A percentile compares a stretch with the other conserved stretches of the same genome.
Conservation (phyloP, 2,797 vertebrate genomes). For the Pseudochromis fuscus region DNA sequence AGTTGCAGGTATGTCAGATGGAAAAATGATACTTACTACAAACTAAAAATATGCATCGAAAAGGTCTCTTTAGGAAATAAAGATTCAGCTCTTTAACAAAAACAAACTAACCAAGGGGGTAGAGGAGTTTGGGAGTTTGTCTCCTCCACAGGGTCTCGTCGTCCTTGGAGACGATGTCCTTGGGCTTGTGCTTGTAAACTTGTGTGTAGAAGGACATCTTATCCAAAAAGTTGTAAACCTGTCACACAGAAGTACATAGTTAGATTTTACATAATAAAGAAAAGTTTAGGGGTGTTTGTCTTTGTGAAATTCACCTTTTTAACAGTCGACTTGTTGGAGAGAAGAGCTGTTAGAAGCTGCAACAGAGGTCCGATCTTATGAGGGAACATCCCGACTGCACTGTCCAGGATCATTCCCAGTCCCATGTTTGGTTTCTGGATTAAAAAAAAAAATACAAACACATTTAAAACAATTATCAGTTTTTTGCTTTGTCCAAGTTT, state of each 20-base stretch:
- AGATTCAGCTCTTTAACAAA: not conserved
- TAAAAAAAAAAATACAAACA: conserved; percentile 20
- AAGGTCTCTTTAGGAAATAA: not conserved
- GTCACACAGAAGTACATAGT: conserved; percentile 23
- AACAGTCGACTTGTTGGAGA: conserved; percentile 95
- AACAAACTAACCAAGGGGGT: conserved; percentile 90
- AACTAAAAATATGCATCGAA: not conserved
- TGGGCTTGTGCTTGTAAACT: conserved; percentile 93
- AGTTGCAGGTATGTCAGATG: not conserved
- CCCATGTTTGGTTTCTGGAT: conserved; percentile 94
- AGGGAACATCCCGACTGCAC: conserved; percentile 95
- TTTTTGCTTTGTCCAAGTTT: not conserved
- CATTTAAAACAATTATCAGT: not conserved
- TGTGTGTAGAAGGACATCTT: conserved; percentile 99
- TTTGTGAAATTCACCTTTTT: conserved; percentile 88
- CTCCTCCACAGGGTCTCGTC: conserved; percentile 96
- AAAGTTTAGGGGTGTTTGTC: not conserved
- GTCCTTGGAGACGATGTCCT: conserved; percentile 92
- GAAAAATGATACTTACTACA: not conserved
- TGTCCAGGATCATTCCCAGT: conserved; percentile 94
- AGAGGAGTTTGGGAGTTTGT: conserved; percentile 92
- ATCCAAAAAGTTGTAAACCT: conserved; percentile 98
- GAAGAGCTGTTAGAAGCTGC: conserved; percentile 93
- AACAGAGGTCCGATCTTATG: conserved; percentile 92
- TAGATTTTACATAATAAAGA: not conserved